Percentiles rank a stretch among this genome's conserved stretches.
phyloP scores from a whole-genome alignment of 1,140 invertebrate species.

The Myzus persicae region DNA sequence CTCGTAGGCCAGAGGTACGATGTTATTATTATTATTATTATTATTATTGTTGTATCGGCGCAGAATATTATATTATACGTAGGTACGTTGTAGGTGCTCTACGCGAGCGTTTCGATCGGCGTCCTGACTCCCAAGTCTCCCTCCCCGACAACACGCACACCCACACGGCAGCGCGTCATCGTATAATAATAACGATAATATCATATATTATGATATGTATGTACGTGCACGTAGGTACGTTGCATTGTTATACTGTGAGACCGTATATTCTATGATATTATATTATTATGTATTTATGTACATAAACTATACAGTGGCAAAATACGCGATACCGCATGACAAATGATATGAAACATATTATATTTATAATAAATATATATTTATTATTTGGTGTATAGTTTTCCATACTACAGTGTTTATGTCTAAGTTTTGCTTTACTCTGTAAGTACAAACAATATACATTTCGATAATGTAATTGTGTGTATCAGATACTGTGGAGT shows the following conservation, averaged over 20 bases:
- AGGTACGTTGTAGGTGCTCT: not conserved
- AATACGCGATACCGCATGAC: not conserved
- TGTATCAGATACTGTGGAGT: no score
- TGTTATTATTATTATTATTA: not conserved
- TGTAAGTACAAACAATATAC: no score
- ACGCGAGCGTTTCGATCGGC: not conserved
- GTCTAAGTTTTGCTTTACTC: no score
- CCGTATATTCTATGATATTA: not conserved
- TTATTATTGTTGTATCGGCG: not conserved
- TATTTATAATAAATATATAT: not conserved
- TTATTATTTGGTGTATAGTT: not conserved
- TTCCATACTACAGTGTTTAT: no score
- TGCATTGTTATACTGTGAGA: not conserved
- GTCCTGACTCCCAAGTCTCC: not conserved
- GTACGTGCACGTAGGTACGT: not conserved
- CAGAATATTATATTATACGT: not conserved
- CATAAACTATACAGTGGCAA: not conserved
- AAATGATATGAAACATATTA: not conserved
- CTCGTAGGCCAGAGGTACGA: not conserved
- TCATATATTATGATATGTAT: conserved; percentile 9
- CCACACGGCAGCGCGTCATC: not conserved
- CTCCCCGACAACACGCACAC: not conserved
- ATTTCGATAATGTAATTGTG: no score
- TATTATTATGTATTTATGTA: not conserved
- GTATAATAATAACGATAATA: conserved; percentile 5